Base-by-base conservation (phyloP, 2,797 vertebrate species). In the Choloepus didactylus region DNA sequence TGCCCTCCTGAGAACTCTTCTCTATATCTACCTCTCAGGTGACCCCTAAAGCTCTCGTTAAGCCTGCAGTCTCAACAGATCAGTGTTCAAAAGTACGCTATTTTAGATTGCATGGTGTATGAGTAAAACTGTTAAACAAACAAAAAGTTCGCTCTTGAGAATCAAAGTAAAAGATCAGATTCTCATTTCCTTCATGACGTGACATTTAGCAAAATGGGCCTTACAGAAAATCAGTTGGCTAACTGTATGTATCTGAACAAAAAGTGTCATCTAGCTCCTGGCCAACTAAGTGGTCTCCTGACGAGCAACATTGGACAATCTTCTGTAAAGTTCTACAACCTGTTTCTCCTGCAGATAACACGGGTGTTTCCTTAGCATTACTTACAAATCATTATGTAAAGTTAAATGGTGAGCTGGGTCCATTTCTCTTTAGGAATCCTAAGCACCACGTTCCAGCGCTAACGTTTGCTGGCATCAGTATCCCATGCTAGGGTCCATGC, bases 161-260 rank as follows among this genome's bases (percentile, higher is more conserved):
- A 25, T 81, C 62, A 46, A 8, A 41, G 35, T 76, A 64, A 64
- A 84, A 56, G 18, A 46, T 59, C 29, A 59, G 51, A 64, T 82
- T 91, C 76, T 93, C 69, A 35, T 77, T 77, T 81, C 54, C 79
- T 88, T 84, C 70, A 29, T 66, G 41, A 83, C 11, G 82, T 16
- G 27, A n/a, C 31, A 54, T 59, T 82, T 88, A 86, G 84, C 21
- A 84, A 93, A 86, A 89, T 31, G 62, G 91, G 49, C 44, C 86
- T 91, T 75, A 69, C 76, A 89, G 76, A 87, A 38, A 49, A 70
- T 81, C 35, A 25, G 25, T 54, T 83, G 73, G 29, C 41, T 41
- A 76, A 83, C 27, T 41, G 73, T 66, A 80, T 88, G 51, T 51
- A 41, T 23, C 14, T 70, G 69, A 21, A 77, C 27, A 82, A 77